phyloP scores from a whole-genome alignment of 2,797 vertebrate species.

The Cyprinella venusta region DNA sequence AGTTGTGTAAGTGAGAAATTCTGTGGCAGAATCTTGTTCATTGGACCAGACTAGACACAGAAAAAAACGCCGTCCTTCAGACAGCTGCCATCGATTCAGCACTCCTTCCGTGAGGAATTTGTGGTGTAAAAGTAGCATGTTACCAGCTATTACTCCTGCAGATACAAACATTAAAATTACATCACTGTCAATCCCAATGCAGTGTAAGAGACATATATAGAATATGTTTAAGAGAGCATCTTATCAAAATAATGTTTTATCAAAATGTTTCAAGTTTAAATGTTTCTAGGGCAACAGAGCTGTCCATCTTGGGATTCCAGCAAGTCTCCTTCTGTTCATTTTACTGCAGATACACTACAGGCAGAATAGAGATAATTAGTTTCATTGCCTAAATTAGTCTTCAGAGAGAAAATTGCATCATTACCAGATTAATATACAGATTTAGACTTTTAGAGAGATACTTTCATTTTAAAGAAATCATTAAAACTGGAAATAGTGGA shows the following conservation, averaged over 20 bases:
- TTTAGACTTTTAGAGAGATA: conserved; percentile 45
- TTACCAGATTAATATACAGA: conserved; percentile 63
- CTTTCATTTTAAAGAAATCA: conserved; percentile 58
- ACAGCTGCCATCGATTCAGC: conserved; percentile 43
- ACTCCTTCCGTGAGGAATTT: conserved; percentile 60
- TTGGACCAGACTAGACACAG: conserved; percentile 52
- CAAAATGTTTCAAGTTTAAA: conserved; percentile 60
- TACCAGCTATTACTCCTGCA: conserved; percentile 55
- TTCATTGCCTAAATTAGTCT: conserved; percentile 47
- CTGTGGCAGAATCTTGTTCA: conserved; percentile 65
- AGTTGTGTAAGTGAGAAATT: conserved; percentile 64
- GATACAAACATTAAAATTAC: conserved; percentile 52
- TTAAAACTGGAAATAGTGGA: conserved; percentile 62
- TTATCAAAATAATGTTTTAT: conserved; percentile 37
- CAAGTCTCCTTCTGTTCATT: conserved; percentile 39
- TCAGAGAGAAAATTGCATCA: neutral
- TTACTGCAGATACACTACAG: conserved; percentile 52
- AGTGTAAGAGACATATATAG: conserved; percentile 42
- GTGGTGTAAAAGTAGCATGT: conserved; percentile 54
- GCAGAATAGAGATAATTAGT: conserved; percentile 70
- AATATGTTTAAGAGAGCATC: conserved; percentile 48
- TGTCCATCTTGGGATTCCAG: conserved; percentile 64
- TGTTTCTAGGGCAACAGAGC: conserved; percentile 66
- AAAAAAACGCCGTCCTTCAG: conserved; percentile 47
- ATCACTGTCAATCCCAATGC: conserved; percentile 50